These are phyloP conservation scores for Diadophis punctatus DNA, from an alignment of 2,113 vertebrate genomes.

Conservation along the genomic window DNA sequence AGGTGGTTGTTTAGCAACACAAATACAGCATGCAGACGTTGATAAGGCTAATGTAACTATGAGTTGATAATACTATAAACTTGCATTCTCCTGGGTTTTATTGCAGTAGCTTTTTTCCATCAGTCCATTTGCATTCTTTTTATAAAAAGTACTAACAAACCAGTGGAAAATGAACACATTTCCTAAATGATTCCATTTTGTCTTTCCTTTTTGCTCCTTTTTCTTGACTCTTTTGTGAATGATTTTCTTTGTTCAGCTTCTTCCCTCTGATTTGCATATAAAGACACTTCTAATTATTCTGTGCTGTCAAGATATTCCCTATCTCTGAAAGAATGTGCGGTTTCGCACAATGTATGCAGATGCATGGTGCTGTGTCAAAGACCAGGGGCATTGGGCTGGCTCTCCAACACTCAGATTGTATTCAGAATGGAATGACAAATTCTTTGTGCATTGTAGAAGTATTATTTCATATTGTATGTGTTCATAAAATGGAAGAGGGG, in stretches of 20 bases:
- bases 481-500: constrained; percentile 26
- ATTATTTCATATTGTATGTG: constrained; percentile 19
- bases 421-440: constrained; percentile 15
- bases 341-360: background rate
- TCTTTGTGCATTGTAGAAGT: background rate
- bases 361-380: background rate
- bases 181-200: background rate
- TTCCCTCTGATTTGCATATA: constrained; percentile 3
- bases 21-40: background rate
- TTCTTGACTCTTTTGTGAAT: constrained; percentile 3
- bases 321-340: constrained; percentile 7
- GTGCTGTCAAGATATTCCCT: background rate
- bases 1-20: background rate
- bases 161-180: background rate
- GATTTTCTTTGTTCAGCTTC: background rate
- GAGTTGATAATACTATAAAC: background rate
- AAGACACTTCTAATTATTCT: background rate
- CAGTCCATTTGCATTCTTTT: constrained; percentile 4
- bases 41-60: background rate
- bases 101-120: background rate
- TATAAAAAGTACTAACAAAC: constrained; percentile 4
- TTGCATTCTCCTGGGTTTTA: background rate
- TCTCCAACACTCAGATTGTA: constrained; percentile 12
- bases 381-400: constrained; percentile 7
- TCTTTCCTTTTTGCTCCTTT: background rate